A percentile compares a stretch with the other conserved stretches of the same genome.
phyloP scores from a whole-genome alignment of 2,888 invertebrate genomes.

The Cerastis rubricosa region DNA sequence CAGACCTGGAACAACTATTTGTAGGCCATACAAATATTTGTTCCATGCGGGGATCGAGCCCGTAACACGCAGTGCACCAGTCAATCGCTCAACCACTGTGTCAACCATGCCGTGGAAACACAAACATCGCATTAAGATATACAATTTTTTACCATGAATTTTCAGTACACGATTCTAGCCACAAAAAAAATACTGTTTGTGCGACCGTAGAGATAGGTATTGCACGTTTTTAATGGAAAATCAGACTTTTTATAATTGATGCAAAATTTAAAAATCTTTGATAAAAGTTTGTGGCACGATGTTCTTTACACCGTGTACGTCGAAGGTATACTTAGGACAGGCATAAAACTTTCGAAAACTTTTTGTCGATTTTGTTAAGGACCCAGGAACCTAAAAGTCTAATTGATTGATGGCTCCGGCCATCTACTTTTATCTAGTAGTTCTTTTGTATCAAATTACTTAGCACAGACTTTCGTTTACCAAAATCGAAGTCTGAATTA shows the following conservation, averaged over 20 bases:
- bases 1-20: too few species aligned
- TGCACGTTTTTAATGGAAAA: too few species aligned
- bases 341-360: not conserved
- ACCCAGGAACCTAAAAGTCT: not conserved
- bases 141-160: not conserved
- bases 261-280: too few species aligned
- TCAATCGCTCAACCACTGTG: too few species aligned
- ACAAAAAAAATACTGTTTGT: not conserved
- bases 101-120: too few species aligned
- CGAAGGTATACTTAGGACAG: not conserved
- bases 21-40: too few species aligned
- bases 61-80: too few species aligned
- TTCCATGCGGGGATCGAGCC: too few species aligned
- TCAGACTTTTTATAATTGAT: too few species aligned
- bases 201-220: too few species aligned
- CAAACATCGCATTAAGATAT: too few species aligned
- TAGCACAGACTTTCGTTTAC: not conserved
- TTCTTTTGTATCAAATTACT: not conserved
- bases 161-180: not conserved
- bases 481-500: not conserved
- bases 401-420: conserved; percentile 6
- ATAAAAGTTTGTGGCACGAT: not conserved
- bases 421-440: not conserved
- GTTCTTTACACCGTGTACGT: not conserved
- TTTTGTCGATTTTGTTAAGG: not conserved